Conservation (phyloP, 2,113 vertebrate genomes). For the Lagenorhynchus albirostris region DNA sequence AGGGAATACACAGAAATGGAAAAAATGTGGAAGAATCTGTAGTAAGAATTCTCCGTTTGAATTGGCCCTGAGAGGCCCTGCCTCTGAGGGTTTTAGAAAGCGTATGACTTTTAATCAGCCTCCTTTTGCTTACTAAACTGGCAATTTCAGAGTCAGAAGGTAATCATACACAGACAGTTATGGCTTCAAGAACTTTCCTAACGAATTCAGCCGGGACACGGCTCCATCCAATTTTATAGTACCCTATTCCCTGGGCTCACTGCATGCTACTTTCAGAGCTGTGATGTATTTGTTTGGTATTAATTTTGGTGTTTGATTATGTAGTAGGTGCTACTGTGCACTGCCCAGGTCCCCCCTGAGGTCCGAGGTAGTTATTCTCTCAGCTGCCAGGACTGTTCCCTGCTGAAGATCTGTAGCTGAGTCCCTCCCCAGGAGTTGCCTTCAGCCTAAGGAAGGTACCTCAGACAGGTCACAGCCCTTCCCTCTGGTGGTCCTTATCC, state of each 20-base stretch:
- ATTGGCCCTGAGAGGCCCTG: slow-evolving; percentile 22
- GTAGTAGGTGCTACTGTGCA: background rate
- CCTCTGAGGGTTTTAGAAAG: slow-evolving; percentile 44
- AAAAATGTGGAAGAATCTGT: slow-evolving; percentile 45
- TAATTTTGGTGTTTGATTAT: background rate
- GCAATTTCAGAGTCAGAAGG: slow-evolving; percentile 61
- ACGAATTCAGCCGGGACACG: background rate
- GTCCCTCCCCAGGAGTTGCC: background rate
- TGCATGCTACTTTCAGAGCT: background rate
- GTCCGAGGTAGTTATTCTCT: background rate
- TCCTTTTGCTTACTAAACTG: slow-evolving; percentile 57
- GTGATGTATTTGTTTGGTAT: background rate
- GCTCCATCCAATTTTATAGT: background rate
- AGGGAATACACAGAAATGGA: slow-evolving; percentile 46
- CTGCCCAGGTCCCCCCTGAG: background rate
- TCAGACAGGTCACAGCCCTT: background rate
- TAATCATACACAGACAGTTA: slow-evolving; percentile 61
- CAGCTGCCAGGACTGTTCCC: background rate
- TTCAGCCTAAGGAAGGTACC: background rate
- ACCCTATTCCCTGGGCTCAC: background rate
- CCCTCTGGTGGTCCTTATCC: background rate
- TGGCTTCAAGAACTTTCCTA: slow-evolving; percentile 40
- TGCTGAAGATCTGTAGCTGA: background rate
- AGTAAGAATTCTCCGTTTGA: slow-evolving; percentile 63
- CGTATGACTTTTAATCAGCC: slow-evolving; percentile 61